Evolutionary conservation across 1,140 invertebrate species (phyloP), one percentile per base, ranked within the genome.

Genomic region (Drosophila mayri): DNA sequence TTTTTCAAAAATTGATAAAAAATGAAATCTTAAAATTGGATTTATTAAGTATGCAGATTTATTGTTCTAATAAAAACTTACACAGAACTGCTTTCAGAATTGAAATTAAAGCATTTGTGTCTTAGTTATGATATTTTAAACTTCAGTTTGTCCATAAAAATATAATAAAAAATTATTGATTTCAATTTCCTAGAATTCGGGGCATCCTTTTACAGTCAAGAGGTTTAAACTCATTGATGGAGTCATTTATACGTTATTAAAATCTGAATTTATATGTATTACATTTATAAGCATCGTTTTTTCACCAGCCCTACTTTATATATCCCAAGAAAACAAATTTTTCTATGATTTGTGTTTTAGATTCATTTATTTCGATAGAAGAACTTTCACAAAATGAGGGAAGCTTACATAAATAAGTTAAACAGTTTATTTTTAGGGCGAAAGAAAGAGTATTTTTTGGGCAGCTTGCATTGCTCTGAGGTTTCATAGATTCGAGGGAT

Each of bases 401-500:
- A 46, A 58, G 61, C 60, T 76, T 66, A 76, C 47, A 76, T 67
- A 67, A 68, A 76, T 76, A 76, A 76, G 35, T 76, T 67, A 76
- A 76, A 14, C 43, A 41, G 47, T 58, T 60, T 50, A 25, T 25
- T 37, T 35, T 37, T 35, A 30, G 18, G 30, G 35, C 5, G 35
- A 59, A 73, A 38, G 40, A 68, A 70, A 54, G 81, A 73, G 70
- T 75, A 81, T 90, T 79, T 73, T 54, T 73, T 49, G 54, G 85
- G 85, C 74, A 90, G 85, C 87, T 64, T 84, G 85, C 50, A 50
- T 81, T 80, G 43, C 52, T 65, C 47, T 74, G 76, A 84, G 65
- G 60, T 81, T 77, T 66, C 58, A 44, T 79, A 61, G 49, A 73
- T 75, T 46, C 59, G 61, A 68, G 66, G 40, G 68, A 72, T 43